Evolutionary conservation across 2,113 vertebrate species (phyloP).

Genomic region (Chloropsis hardwickii): DNA sequence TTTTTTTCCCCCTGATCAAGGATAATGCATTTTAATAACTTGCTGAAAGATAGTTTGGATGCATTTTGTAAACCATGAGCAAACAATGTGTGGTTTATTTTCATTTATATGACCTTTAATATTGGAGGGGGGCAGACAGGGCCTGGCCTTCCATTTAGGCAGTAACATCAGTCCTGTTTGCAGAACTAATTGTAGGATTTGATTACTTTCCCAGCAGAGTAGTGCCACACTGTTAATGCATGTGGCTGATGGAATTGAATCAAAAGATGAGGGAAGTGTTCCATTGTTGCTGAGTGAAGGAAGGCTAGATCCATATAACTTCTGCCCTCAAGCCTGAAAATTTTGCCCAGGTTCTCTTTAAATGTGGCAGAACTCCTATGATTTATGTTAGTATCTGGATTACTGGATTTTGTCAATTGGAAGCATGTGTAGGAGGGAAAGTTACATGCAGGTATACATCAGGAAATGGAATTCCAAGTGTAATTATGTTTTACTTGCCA

Average conservation of each 20-base stretch:
- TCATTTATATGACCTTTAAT: neutral
- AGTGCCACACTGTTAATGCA: neutral
- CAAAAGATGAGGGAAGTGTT: neutral
- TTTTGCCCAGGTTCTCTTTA: neutral
- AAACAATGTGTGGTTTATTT: neutral
- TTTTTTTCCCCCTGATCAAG: neutral
- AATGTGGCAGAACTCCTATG: neutral
- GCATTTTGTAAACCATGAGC: neutral
- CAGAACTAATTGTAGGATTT: neutral
- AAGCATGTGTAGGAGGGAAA: neutral
- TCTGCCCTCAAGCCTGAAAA: neutral
- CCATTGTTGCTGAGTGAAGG: neutral
- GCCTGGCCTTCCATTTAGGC: neutral
- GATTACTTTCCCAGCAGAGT: neutral
- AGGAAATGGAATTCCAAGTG: neutral
- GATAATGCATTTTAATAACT: neutral
- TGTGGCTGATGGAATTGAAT: neutral
- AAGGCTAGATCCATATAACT: neutral
- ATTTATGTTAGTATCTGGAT: neutral
- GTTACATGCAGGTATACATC: neutral
- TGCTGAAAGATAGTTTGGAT: neutral
- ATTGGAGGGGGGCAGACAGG: rapidly evolving
- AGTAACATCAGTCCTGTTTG: neutral
- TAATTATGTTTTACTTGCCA: neutral
- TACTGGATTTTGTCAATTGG: neutral